Base-by-base conservation (phyloP, 2,888 invertebrate species). In the Tetanocera ferruginea region DNA sequence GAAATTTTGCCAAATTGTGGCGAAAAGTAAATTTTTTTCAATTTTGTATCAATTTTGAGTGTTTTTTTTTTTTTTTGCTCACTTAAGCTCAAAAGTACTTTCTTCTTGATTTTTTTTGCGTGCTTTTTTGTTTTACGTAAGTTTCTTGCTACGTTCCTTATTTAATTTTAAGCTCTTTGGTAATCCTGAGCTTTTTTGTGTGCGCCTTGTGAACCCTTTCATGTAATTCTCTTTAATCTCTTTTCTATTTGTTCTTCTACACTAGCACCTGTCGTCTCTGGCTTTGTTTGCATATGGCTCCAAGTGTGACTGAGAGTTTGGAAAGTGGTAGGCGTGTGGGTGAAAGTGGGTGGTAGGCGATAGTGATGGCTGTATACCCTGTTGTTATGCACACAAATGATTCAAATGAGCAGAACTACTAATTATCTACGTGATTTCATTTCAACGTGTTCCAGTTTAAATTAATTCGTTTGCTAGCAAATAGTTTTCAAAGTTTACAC, bases 401-500 rank as follows among this genome's bases (percentile, higher is more conserved):
- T 51, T 52, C 69, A 69, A 52, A 51, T 69, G 69, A 25, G 69
- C 69, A 69, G 69, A 69, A 69, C 43, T 51, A 69, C 49, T 69
- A 51, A 69, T 69, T 72, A 37, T 72, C 37, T 72, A 72, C 23
- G 37, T 43, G 72, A 72, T 72, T 72, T 19, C 37, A 55, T 72
- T 69, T 34, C 31, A 34, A 43, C 34, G 43, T 51, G 51, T 69
- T 69, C 4, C 57, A 60, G 9, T 37, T 14, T 8, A 60, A 57
- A 23, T 37, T 37, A 23, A 57, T 23, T 31, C 23, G 72, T 60
- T 37, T 11, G 43, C 25, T 28, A 3, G 80, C 80, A 80, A 83
- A 84, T 73, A 84, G 84, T 86, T 86, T 78, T 81, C 76, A 79
- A 80, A 79, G 86, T 81, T 66, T 75, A 31, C 75, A 49, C 17